phyloP scores from a whole-genome alignment of 1,140 invertebrate genomes.

The Spodoptera frugiperda region DNA sequence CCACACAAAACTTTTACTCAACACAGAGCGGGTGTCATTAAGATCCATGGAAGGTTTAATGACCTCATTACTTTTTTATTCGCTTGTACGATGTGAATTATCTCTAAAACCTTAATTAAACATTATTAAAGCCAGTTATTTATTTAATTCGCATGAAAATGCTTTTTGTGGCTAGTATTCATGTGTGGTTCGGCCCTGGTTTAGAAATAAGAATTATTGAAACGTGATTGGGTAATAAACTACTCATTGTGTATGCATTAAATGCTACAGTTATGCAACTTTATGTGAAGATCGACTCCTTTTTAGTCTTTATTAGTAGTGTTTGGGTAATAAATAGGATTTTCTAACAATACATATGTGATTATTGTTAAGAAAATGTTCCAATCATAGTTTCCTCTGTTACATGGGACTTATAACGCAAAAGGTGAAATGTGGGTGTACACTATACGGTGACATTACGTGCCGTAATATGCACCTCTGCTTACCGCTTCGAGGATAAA shows the following conservation, averaged over 20 bases:
- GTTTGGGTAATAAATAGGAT: too few relatives aligned
- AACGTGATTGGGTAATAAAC: neutral
- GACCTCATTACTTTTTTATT: constrained; percentile 35
- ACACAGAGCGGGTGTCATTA: constrained; percentile 21
- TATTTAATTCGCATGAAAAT: constrained; percentile 18
- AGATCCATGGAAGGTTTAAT: constrained; percentile 38
- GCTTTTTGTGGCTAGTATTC: neutral
- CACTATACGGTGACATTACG: too few relatives aligned
- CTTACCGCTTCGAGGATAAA: too few relatives aligned
- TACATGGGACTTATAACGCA: too few relatives aligned
- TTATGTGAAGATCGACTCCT: too few relatives aligned
- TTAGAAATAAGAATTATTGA: neutral
- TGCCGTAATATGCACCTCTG: too few relatives aligned
- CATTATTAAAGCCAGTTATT: constrained; percentile 6
- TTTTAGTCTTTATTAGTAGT: too few relatives aligned
- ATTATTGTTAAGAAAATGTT: too few relatives aligned
- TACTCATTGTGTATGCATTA: neutral
- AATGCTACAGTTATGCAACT: neutral
- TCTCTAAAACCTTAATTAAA: constrained; percentile 28
- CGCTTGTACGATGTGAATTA: constrained; percentile 2
- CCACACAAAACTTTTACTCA: constrained; percentile 28
- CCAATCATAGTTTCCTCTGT: too few relatives aligned
- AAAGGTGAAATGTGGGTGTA: too few relatives aligned
- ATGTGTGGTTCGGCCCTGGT: constrained; percentile 4
- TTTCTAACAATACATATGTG: too few relatives aligned